Evolutionary conservation across 2,797 vertebrate species (phyloP).

Genomic region (Limnodromus scolopaceus): DNA sequence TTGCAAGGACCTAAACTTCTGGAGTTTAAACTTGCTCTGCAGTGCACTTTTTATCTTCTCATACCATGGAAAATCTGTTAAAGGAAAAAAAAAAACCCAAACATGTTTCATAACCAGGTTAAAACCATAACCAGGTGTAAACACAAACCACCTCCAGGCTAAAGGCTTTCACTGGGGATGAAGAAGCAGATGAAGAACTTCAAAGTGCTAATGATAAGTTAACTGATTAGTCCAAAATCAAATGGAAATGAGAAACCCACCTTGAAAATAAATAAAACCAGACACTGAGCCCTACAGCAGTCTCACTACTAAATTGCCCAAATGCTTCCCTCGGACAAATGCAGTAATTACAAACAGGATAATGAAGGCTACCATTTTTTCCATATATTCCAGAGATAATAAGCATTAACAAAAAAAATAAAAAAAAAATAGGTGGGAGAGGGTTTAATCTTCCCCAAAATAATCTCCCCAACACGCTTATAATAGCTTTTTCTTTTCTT

Average conservation of each 20-base stretch:
- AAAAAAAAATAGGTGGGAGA: rapidly evolving
- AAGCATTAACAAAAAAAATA: neutral
- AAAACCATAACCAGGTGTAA: neutral
- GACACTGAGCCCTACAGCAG: neutral
- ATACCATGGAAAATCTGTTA: slow-evolving; percentile 92
- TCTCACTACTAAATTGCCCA: neutral
- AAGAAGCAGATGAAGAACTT: neutral
- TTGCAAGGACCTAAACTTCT: slow-evolving; percentile 88
- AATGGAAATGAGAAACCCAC: neutral
- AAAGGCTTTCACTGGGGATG: neutral
- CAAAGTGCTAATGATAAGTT: neutral
- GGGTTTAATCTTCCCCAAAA: neutral
- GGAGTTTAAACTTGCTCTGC: slow-evolving; percentile 83
- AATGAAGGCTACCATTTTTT: neutral
- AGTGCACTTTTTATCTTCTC: slow-evolving; percentile 80
- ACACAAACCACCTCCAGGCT: neutral
- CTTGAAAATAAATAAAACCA: neutral
- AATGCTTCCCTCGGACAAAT: neutral
- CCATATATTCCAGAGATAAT: neutral
- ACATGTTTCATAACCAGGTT: neutral
- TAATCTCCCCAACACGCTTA: neutral
- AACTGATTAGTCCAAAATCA: neutral
- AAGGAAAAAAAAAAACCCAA: neutral
- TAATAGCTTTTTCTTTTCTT: neutral
- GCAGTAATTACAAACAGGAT: neutral